These are phyloP conservation scores for Matsumyia berberina DNA, from an alignment of 2,888 invertebrate genomes.

Conservation along the genomic window DNA sequence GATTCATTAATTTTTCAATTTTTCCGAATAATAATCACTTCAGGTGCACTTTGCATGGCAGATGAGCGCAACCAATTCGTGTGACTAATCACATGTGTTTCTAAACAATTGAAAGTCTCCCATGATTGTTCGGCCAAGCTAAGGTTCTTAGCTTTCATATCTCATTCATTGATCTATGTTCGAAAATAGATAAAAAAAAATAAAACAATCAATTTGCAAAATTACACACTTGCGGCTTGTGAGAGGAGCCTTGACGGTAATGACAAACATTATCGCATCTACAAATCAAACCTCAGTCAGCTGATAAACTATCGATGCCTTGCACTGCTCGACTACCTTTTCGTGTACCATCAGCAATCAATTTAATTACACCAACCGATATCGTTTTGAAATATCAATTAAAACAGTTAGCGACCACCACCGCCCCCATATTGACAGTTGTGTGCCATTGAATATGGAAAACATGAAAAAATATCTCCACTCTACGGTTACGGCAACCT, in stretches of 20 bases:
- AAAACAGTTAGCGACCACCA: conserved; percentile 3
- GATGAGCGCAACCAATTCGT: neutral
- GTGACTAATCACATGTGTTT: conserved; percentile 11
- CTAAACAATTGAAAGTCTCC: neutral
- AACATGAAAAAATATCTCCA: neutral
- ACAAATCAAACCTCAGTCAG: conserved; percentile 13
- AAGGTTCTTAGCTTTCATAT: neutral
- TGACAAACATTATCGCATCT: conserved; percentile 6
- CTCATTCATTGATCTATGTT: neutral
- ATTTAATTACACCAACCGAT: conserved; percentile 36
- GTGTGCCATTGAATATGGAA: conserved; percentile 16
- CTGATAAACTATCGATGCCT: neutral
- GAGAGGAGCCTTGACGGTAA: conserved; percentile 10
- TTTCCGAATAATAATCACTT: neutral
- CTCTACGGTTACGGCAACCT: conserved; percentile 26
- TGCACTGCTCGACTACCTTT: neutral
- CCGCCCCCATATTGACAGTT: conserved; percentile 44
- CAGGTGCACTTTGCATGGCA: neutral
- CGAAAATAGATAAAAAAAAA: neutral
- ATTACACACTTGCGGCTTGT: conserved; percentile 9
- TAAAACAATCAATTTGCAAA: conserved; percentile 7
- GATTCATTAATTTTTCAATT: neutral
- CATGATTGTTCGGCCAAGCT: conserved; percentile 1
- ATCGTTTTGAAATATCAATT: conserved; percentile 46
- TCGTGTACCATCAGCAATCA: conserved; percentile 3